A percentile compares a stretch with the other conserved stretches of the same genome.
These are phyloP conservation scores for Cricetomys ansorgei DNA, from an alignment of 2,113 vertebrate genomes.

Conservation along the genomic window DNA sequence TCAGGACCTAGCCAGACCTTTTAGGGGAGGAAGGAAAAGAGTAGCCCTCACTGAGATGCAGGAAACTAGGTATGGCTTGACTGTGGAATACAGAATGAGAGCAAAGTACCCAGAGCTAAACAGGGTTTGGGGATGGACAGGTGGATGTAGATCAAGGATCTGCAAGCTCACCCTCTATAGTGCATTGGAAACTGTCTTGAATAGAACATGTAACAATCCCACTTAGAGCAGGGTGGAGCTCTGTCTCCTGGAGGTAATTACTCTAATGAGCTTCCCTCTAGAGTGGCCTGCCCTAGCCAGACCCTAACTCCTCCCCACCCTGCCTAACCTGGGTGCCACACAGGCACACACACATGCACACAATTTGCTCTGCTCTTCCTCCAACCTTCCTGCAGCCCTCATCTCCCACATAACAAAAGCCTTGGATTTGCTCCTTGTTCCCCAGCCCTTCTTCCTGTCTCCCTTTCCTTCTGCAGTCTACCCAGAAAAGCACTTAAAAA, in stretches of 20 bases:
- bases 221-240: conserved; percentile 65
- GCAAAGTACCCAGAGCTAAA: neutral
- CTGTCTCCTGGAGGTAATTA: conserved; percentile 71
- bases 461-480: neutral
- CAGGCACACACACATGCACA: neutral
- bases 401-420: conserved; percentile 24
- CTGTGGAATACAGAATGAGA: neutral
- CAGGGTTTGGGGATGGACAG: neutral
- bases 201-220: conserved; percentile 39
- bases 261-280: conserved; percentile 76
- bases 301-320: conserved; percentile 57
- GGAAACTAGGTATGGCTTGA: conserved; percentile 2
- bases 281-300: conserved; percentile 53
- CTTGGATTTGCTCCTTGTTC: neutral
- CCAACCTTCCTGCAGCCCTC: conserved; percentile 30
- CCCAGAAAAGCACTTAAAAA: neutral
- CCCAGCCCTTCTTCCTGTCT: neutral
- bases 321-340: neutral
- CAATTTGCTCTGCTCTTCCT: neutral
- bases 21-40: conserved; percentile 8
- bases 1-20: neutral
- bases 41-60: neutral
- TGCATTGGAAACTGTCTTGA: conserved; percentile 39
- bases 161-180: neutral
- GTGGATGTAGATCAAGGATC: neutral